phyloP scores from a whole-genome alignment of 2,888 invertebrate genomes.

The Synergus gifuensis region DNA sequence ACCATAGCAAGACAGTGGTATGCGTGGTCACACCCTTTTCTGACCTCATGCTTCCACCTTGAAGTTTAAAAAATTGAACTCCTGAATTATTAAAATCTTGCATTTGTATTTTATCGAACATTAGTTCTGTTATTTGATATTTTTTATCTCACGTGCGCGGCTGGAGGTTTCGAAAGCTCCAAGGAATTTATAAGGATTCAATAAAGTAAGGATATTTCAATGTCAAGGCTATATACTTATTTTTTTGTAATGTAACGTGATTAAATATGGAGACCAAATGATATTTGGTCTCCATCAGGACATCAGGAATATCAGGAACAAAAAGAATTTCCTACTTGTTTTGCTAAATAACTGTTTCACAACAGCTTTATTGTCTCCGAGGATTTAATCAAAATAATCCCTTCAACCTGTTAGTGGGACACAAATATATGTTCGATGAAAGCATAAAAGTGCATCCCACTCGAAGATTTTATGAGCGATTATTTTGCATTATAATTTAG shows the following conservation, averaged over 20 bases:
- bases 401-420: not conserved
- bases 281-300: not conserved
- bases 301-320: not conserved
- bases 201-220: slow-evolving; percentile 1
- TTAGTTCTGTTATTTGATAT: slow-evolving; percentile 2
- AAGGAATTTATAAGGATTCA: not conserved
- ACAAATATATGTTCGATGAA: not conserved
- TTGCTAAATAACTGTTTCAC: not conserved
- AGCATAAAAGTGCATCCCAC: not conserved
- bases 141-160: not conserved
- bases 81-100: slow-evolving; percentile 10
- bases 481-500: slow-evolving; percentile 50
- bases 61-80: slow-evolving; percentile 4
- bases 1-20: slow-evolving; percentile 1
- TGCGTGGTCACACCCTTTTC: slow-evolving; percentile 22
- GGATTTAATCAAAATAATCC: not conserved
- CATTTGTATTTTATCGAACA: not conserved
- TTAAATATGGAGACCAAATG: not conserved
- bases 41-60: not conserved
- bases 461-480: slow-evolving; percentile 10
- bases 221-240: not conserved
- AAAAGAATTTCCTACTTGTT: not conserved
- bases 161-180: not conserved
- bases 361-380: not conserved
- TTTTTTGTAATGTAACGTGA: not conserved